Conservation (phyloP, 2,113 vertebrate species). For the Stigmatopora nigra region DNA sequence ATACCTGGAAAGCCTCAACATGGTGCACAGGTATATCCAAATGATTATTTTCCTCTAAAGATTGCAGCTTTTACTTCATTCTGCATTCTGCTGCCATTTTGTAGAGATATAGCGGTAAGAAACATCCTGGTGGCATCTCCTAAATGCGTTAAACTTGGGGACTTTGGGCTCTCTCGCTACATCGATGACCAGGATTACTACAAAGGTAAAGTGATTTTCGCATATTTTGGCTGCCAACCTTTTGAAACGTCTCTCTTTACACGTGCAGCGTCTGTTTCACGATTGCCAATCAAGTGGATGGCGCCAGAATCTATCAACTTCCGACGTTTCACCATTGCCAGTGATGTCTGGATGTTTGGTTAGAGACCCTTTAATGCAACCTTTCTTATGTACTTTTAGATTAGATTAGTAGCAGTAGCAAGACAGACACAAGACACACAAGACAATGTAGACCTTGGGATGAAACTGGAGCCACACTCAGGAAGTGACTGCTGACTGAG, state of each 20-base stretch:
- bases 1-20: constrained; percentile 85
- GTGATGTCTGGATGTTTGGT: constrained; percentile 98
- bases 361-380: constrained; percentile 31
- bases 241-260: not conserved
- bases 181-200: constrained; percentile 93
- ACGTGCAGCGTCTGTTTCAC: constrained; percentile 76
- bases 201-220: constrained; percentile 72
- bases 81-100: not conserved
- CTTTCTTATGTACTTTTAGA: not conserved
- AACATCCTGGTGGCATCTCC: constrained; percentile 82
- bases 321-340: constrained; percentile 86
- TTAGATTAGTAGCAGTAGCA: no score
- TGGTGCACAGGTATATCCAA: constrained; percentile 82
- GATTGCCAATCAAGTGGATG: constrained; percentile 97
- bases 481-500: no score
- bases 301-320: constrained; percentile 95
- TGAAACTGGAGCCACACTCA: no score
- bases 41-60: not conserved
- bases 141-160: constrained; percentile 84
- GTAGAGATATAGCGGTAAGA: constrained; percentile 88
- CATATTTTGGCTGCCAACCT: not conserved
- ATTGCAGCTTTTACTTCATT: not conserved
- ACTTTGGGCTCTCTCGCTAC: constrained; percentile 92
- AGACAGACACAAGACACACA: no score
- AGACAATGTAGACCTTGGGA: no score